Evolutionary conservation across 2,113 vertebrate genomes (phyloP).

Genomic region (Muntiacus reevesi): DNA sequence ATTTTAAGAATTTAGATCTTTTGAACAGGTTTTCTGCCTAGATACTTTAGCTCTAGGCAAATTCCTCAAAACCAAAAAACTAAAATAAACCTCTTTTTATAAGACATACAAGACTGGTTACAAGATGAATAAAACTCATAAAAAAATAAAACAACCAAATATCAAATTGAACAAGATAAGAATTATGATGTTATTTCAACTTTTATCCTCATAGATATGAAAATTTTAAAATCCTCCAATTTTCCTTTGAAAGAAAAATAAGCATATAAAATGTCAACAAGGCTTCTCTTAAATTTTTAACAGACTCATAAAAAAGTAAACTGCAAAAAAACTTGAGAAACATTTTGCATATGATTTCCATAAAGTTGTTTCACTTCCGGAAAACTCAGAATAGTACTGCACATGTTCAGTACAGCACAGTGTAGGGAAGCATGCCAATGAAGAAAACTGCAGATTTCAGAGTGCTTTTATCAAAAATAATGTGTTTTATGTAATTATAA

Average conservation of each 20-base stretch:
- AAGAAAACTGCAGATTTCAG: neutral
- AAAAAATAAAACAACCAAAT: conserved; percentile 57
- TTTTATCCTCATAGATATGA: conserved; percentile 72
- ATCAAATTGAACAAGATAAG: conserved; percentile 70
- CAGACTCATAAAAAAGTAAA: conserved; percentile 77
- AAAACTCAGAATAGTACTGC: conserved; percentile 68
- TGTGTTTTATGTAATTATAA: neutral
- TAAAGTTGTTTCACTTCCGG: conserved; percentile 71
- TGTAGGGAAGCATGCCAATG: neutral
- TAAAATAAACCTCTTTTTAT: conserved; percentile 22
- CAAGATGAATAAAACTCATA: conserved; percentile 65
- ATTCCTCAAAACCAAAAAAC: conserved; percentile 50
- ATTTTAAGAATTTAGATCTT: conserved; percentile 34
- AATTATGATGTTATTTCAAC: conserved; percentile 68
- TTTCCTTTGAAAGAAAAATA: conserved; percentile 74
- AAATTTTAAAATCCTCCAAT: conserved; percentile 74
- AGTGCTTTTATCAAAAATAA: conserved; percentile 14
- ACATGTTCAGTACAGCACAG: conserved; percentile 47
- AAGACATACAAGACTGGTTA: conserved; percentile 15
- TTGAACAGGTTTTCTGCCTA: conserved; percentile 29
- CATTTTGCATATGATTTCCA: conserved; percentile 74
- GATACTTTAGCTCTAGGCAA: neutral
- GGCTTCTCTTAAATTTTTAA: conserved; percentile 75
- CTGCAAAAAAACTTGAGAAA: conserved; percentile 72
- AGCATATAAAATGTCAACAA: conserved; percentile 75